Conservation (phyloP, 2,888 invertebrate species). For the Eupithecia insigniata region DNA sequence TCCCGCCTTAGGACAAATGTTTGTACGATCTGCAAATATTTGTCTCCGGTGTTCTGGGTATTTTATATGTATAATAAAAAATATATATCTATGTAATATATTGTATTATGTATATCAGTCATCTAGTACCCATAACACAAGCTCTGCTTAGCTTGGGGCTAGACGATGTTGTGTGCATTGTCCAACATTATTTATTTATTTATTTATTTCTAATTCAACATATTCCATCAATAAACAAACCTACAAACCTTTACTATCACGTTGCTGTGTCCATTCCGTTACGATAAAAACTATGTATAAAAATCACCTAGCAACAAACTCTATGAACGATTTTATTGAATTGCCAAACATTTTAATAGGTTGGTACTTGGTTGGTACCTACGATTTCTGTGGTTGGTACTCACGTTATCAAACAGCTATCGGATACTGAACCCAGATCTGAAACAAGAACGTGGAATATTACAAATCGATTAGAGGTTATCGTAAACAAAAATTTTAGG, state of each 20-base stretch:
- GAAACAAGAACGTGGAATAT: slow-evolving; percentile 65
- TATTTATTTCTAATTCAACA: too few species aligned
- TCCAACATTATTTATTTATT: too few species aligned
- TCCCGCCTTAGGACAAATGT: too few species aligned
- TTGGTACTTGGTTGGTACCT: slow-evolving; percentile 42
- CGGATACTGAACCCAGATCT: slow-evolving; percentile 71
- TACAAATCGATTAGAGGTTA: slow-evolving; percentile 53
- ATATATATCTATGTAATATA: too few species aligned
- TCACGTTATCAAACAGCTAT: slow-evolving; percentile 64
- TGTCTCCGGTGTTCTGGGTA: too few species aligned
- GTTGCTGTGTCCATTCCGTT: not conserved
- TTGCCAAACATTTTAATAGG: slow-evolving; percentile 10
- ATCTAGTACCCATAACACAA: too few species aligned
- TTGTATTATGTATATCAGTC: too few species aligned
- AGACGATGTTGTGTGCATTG: too few species aligned
- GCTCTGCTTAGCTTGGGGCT: too few species aligned
- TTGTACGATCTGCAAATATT: too few species aligned
- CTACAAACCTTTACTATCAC: not conserved
- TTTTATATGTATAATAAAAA: too few species aligned
- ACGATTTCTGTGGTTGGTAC: too few species aligned
- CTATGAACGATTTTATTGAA: not conserved
- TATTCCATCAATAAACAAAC: not conserved
- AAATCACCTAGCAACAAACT: slow-evolving; percentile 4
- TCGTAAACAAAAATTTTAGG: slow-evolving; percentile 9
- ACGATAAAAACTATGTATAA: not conserved